Percentiles rank a stretch among this genome's conserved stretches.
Conservation (phyloP, 2,888 invertebrate genomes). For the Erebia aethiops region DNA sequence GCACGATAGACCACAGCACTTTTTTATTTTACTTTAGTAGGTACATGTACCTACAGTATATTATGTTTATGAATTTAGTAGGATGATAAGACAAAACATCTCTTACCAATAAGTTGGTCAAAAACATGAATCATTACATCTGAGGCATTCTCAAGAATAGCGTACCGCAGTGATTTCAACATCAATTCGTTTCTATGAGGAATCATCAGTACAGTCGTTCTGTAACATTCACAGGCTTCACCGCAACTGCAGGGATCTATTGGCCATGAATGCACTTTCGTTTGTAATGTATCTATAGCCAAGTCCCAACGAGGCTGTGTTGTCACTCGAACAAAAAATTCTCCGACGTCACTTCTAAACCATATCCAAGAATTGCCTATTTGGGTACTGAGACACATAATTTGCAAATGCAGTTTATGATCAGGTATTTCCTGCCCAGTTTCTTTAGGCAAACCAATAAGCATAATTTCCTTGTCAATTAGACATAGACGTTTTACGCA, state of each 20-base stretch:
- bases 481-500: conserved; percentile 62
- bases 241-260: conserved; percentile 71
- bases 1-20: too few species aligned
- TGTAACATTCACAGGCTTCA: conserved; percentile 71
- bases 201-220: conserved; percentile 63
- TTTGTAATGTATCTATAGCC: conserved; percentile 64
- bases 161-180: conserved; percentile 66
- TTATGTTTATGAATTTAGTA: too few species aligned
- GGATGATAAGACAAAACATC: not conserved
- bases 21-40: too few species aligned
- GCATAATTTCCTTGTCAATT: conserved; percentile 63
- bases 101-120: conserved; percentile 66
- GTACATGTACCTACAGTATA: too few species aligned
- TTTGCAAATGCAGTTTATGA: conserved; percentile 65
- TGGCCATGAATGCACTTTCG: conserved; percentile 64
- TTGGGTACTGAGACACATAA: conserved; percentile 69
- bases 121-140: conserved; percentile 67
- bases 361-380: conserved; percentile 69
- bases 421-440: conserved; percentile 56
- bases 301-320: conserved; percentile 72
- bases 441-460: conserved; percentile 61
- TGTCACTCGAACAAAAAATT: conserved; percentile 70
- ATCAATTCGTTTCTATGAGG: conserved; percentile 73
- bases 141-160: conserved; percentile 68
- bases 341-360: conserved; percentile 68